Base-by-base conservation (phyloP, 2,797 vertebrate species). In the Gallinago nigripennis region DNA sequence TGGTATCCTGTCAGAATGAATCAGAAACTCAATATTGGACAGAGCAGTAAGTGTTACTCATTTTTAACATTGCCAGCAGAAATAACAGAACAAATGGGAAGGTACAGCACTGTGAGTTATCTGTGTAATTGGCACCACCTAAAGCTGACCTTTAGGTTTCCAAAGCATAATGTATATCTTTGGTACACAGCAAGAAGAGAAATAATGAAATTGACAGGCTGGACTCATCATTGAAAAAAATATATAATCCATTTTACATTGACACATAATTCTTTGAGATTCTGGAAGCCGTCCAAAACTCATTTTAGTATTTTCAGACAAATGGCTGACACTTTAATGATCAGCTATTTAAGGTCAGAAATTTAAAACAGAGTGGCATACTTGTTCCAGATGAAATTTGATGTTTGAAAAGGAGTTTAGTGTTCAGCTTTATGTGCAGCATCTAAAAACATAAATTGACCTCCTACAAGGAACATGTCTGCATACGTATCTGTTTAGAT, bases 231-330 rank as follows among this genome's bases (percentile, higher is more conserved):
- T 1, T 84, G 82, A 28, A 56, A 88, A 94, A 91, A 82, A 82
- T 18, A 61, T 12, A 66, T 82, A 86, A 94, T 94, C 82, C 84
- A 73, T 96, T 96, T 94, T 94, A 82, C 85, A 83, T 78, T 33
- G 85, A 90, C 76, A 94, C 82, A 66, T 88, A 92, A 91, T 93
- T 96, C 90, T 90, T 94, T 58, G 89, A 90, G 72, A 89, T 91
- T 78, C 82, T 95, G 95, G 91, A 94, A 88, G 58, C 69, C 66
- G 50, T 56, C 87, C 91, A 95, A 84, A 86, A 92, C 64, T 87
- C 73, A 81, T 91, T 96, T 94, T 91, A 76, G 63, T 91, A 70
- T 96, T 94, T 92, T 88, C 77, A 93, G 92, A 94, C 82, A 97
- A 92, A 95, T 94, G 76, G 72, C 86, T 86, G 87, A 83, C 76